Conservation (phyloP, 2,888 invertebrate species). For the Cylloceria caligata region DNA sequence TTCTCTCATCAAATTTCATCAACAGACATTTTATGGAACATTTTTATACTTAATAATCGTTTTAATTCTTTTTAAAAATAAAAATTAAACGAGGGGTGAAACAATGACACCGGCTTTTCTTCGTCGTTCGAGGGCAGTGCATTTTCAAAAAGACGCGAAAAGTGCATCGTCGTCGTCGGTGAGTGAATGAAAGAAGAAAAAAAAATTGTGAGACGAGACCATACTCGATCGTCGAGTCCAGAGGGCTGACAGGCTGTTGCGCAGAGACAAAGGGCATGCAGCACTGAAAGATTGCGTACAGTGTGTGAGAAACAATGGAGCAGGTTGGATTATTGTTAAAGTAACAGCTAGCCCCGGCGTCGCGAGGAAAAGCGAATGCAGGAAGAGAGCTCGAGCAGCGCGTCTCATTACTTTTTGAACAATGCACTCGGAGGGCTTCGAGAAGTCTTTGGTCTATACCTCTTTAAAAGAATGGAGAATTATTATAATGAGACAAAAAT, state of each 20-base stretch:
- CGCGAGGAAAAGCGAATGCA: constrained; percentile 13
- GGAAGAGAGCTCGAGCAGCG: constrained; percentile 1
- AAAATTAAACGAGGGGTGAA: constrained; percentile 1
- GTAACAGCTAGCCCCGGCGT: constrained; percentile 20
- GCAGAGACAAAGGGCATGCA: constrained; percentile 44
- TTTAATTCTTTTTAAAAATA: background rate
- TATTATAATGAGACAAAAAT: constrained; percentile 48
- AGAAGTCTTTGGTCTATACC: constrained; percentile 23
- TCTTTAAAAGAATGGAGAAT: constrained; percentile 40
- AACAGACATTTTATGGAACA: constrained; percentile 19
- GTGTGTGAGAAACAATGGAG: constrained; percentile 51
- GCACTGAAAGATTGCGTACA: constrained; percentile 46
- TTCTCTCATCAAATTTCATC: constrained; percentile 12
- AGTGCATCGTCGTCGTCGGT: constrained; percentile 21
- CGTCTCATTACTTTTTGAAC: constrained; percentile 61
- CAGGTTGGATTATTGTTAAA: constrained; percentile 55
- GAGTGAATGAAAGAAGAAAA: background rate
- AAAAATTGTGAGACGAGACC: background rate
- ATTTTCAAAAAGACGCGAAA: constrained; percentile 20
- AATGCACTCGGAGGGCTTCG: constrained; percentile 44
- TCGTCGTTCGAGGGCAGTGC: background rate
- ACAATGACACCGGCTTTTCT: constrained; percentile 3
- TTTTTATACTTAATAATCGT: constrained; percentile 22
- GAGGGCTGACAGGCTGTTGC: constrained; percentile 16
- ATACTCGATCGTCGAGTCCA: constrained; percentile 33